Evolutionary conservation across 1,140 invertebrate genomes (phyloP).

Genomic region (Bicyclus anynana): DNA sequence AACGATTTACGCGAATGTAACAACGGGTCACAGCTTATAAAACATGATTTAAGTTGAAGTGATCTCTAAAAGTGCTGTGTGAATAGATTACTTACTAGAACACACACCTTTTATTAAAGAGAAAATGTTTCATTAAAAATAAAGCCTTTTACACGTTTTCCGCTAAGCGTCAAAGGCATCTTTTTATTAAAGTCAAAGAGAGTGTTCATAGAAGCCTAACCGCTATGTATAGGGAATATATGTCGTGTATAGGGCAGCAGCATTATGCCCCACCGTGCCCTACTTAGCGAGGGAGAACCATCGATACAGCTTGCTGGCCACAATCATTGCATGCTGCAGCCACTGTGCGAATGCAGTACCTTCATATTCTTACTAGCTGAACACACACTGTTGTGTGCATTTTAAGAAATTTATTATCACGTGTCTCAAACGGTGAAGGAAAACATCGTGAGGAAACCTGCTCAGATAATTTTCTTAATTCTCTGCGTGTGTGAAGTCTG

Average conservation of each 20-base stretch:
- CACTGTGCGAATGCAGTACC: not conserved
- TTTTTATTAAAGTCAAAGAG: constrained; percentile 29
- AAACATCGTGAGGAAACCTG: too few relatives aligned
- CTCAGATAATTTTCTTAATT: too few relatives aligned
- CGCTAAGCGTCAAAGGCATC: constrained; percentile 22
- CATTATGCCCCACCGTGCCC: constrained; percentile 31
- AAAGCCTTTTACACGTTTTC: constrained; percentile 16
- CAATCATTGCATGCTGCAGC: constrained; percentile 24
- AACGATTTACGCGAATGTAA: too few relatives aligned
- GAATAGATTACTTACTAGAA: not conserved
- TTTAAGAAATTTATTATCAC: too few relatives aligned
- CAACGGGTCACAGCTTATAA: too few relatives aligned
- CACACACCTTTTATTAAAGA: constrained; percentile 15
- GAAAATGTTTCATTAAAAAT: constrained; percentile 23
- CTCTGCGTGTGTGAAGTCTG: too few relatives aligned
- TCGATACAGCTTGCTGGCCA: constrained; percentile 32
- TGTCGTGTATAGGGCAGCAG: constrained; percentile 23
- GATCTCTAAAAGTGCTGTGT: not conserved
- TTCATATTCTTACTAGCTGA: not conserved
- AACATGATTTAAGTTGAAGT: too few relatives aligned
- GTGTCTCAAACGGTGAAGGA: too few relatives aligned
- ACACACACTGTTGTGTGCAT: too few relatives aligned
- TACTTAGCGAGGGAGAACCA: constrained; percentile 34
- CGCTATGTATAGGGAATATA: constrained; percentile 7
- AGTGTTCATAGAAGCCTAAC: constrained; percentile 20